Evolutionary conservation across 2,113 vertebrate species (phyloP).

Genomic region (Salvator merianae): DNA sequence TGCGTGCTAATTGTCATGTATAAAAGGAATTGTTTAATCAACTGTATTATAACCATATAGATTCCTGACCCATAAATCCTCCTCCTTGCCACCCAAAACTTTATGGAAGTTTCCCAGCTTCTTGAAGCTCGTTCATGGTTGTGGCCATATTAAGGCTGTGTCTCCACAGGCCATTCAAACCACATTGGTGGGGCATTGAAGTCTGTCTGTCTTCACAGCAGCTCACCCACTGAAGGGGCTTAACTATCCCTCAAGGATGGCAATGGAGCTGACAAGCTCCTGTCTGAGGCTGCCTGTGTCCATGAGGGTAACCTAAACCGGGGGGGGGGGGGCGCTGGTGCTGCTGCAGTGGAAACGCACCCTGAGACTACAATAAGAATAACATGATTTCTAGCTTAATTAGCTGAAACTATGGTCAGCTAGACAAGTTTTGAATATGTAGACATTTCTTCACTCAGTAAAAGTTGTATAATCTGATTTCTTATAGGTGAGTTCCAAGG

Average conservation of each 20-base stretch:
- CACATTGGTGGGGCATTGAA: too few relatives aligned
- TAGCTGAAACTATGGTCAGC: neutral
- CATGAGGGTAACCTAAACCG: too few relatives aligned
- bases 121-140: too few relatives aligned
- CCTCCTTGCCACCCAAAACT: neutral
- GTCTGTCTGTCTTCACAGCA: too few relatives aligned
- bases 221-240: too few relatives aligned
- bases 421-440: neutral
- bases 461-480: conserved; percentile 41
- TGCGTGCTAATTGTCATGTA: neutral
- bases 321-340: too few relatives aligned
- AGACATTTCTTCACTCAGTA: neutral
- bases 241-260: too few relatives aligned
- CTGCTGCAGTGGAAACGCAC: too few relatives aligned
- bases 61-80: neutral
- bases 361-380: too few relatives aligned
- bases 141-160: neutral
- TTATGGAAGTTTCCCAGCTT: neutral
- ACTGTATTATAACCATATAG: neutral
- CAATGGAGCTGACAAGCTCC: too few relatives aligned
- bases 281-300: too few relatives aligned
- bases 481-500: conserved; percentile 93
- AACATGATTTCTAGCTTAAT: neutral
- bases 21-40: neutral
- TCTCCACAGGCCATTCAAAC: too few relatives aligned